Conservation (phyloP, 2,888 invertebrate genomes). For the Galerucella nymphaeae region DNA sequence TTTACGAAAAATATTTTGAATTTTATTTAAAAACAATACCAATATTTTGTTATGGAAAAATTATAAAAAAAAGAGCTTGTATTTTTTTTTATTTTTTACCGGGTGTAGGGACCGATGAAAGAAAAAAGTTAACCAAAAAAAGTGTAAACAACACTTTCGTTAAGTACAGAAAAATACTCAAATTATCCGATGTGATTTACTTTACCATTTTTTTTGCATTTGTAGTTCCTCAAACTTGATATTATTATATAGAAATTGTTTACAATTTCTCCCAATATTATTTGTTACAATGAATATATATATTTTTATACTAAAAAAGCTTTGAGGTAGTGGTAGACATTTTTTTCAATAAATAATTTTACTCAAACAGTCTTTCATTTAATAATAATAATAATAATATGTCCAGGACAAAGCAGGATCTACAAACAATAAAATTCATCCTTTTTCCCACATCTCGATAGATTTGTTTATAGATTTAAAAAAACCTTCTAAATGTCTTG, state of each 20-base stretch:
- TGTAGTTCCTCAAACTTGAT: conserved; percentile 47
- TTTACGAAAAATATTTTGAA: conserved; percentile 19
- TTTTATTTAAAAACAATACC: conserved; percentile 18
- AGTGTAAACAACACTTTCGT: conserved; percentile 14
- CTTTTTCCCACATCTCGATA: background rate
- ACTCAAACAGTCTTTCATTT: conserved; percentile 38
- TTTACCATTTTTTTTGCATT: conserved; percentile 50
- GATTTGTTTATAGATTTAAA: background rate
- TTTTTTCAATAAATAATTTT: conserved; percentile 50
- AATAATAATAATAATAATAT: too few species aligned
- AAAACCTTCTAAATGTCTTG: background rate
- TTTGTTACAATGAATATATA: conserved; percentile 44
- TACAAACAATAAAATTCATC: background rate
- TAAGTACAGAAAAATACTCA: conserved; percentile 55
- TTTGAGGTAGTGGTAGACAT: conserved; percentile 59
- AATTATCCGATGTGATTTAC: conserved; percentile 57
- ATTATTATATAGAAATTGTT: conserved; percentile 40
- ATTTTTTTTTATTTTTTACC: conserved; percentile 34
- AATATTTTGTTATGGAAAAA: conserved; percentile 33
- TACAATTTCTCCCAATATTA: conserved; percentile 43
- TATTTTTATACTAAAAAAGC: conserved; percentile 49
- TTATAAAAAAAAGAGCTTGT: conserved; percentile 27
- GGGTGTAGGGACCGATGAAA: conserved; percentile 55
- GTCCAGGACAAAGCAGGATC: too few species aligned
- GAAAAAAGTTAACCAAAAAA: conserved; percentile 20